Percentiles rank a stretch among this genome's conserved stretches.
Conservation (phyloP, 1,140 invertebrate genomes). For the Proctacanthus coquilletti region DNA sequence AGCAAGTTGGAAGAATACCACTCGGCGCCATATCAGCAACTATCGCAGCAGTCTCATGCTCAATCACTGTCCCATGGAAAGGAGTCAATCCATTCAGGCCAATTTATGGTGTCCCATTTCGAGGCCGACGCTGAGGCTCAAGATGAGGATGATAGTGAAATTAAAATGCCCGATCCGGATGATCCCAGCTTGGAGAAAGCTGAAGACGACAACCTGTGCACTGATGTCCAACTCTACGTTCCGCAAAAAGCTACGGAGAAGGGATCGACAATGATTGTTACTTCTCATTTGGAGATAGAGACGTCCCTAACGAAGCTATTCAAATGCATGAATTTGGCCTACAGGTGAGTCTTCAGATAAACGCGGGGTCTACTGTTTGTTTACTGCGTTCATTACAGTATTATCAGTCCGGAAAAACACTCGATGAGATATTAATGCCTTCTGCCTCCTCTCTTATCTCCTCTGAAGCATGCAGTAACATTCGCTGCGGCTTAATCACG, state of each 20-base stretch:
- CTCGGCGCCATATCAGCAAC: slow-evolving; percentile 6
- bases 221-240: slow-evolving; percentile 23
- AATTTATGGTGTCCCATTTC: slow-evolving; percentile 96
- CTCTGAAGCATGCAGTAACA: no score
- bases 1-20: background rate
- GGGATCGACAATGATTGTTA: slow-evolving; percentile 18
- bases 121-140: slow-evolving; percentile 84
- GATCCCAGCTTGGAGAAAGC: slow-evolving; percentile 20
- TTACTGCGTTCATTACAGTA: background rate
- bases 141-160: slow-evolving; percentile 48
- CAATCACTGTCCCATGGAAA: no score
- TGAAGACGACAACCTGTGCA: slow-evolving; percentile 18
- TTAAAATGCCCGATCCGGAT: slow-evolving; percentile 48
- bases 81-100: slow-evolving; percentile 89
- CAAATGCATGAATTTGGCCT: slow-evolving; percentile 91
- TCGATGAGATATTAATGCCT: background rate
- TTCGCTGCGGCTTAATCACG: no score
- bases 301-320: slow-evolving; percentile 88
- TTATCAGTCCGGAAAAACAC: slow-evolving; percentile 4
- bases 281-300: slow-evolving; percentile 67
- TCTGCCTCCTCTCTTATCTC: no score
- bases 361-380: background rate
- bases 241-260: slow-evolving; percentile 14
- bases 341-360: slow-evolving; percentile 68
- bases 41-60: background rate